These are phyloP conservation scores for Cercopithecus mona DNA, from an alignment of 2,113 vertebrate genomes.

Conservation along the genomic window DNA sequence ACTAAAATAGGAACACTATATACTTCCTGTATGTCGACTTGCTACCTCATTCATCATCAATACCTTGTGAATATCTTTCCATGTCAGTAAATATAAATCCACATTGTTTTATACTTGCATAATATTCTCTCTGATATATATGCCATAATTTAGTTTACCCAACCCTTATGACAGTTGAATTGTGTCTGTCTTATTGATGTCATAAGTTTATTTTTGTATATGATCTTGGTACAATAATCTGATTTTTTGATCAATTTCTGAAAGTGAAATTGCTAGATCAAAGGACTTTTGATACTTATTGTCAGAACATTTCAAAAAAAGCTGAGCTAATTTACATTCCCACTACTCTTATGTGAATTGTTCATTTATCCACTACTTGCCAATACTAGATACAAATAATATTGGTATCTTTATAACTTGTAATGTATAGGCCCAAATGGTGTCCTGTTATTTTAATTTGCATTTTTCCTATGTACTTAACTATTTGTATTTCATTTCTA, in stretches of 20 bases:
- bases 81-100: background rate
- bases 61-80: background rate
- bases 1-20: background rate
- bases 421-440: background rate
- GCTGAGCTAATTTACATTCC: background rate
- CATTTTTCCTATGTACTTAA: background rate
- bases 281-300: background rate
- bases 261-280: background rate
- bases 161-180: background rate
- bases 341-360: background rate
- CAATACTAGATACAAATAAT: background rate
- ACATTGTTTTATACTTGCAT: background rate
- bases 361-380: background rate
- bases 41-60: background rate
- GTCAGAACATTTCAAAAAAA: constrained; percentile 6
- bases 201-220: background rate
- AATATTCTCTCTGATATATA: background rate
- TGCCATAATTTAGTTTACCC: background rate
- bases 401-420: background rate
- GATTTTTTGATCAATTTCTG: constrained; percentile 14
- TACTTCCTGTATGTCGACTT: background rate
- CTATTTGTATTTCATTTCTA: background rate
- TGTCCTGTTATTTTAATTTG: background rate
- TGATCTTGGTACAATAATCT: background rate
- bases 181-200: background rate